Percentiles rank a stretch among this genome's conserved stretches.
phyloP scores from a whole-genome alignment of 2,797 vertebrate genomes.

The Melopsittacus undulatus region DNA sequence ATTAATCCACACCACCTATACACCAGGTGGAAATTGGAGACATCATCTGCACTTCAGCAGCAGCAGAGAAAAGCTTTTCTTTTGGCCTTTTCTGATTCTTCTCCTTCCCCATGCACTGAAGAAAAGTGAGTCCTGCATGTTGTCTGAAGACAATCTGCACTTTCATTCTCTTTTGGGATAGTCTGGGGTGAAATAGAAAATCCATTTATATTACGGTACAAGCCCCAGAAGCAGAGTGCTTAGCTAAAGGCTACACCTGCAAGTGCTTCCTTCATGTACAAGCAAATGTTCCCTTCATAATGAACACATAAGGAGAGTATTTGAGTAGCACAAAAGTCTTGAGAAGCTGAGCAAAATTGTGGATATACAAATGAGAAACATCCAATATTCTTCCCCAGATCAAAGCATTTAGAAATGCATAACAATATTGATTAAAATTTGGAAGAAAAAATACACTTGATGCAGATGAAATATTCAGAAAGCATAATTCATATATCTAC shows the following conservation, averaged over 20 bases:
- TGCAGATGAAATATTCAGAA: background rate
- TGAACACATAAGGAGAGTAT: accelerated
- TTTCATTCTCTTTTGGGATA: background rate
- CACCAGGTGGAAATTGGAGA: background rate
- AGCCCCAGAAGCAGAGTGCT: background rate
- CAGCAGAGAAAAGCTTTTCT: background rate
- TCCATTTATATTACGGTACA: background rate
- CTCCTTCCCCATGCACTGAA: background rate
- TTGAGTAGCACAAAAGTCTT: background rate
- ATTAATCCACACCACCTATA: too few species aligned
- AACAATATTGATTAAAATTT: background rate
- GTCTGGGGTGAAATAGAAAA: background rate
- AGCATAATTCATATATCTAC: background rate
- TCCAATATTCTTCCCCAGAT: background rate
- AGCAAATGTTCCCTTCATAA: background rate
- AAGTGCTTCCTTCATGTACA: background rate
- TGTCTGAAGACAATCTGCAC: background rate
- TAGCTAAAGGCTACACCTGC: background rate
- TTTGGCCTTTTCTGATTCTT: background rate
- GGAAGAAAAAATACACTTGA: background rate
- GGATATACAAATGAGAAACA: background rate
- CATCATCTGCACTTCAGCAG: background rate
- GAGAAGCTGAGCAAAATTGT: background rate
- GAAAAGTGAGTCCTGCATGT: background rate
- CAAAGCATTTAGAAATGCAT: background rate